Evolutionary conservation across 2,888 invertebrate genomes (phyloP).

Genomic region (Erpobdella octoculata): DNA sequence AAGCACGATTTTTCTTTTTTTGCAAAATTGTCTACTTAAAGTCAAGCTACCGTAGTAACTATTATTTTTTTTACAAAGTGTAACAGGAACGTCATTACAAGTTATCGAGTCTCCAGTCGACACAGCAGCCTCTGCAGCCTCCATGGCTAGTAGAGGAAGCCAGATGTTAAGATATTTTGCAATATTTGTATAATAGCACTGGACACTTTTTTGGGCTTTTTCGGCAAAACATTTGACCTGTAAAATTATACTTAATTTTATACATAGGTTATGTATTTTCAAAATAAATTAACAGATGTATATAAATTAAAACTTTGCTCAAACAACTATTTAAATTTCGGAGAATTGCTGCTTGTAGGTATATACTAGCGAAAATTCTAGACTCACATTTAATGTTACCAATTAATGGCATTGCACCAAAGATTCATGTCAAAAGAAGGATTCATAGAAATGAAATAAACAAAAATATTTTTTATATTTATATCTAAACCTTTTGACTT

Average conservation of each 20-base stretch:
- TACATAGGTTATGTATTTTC: too few species aligned
- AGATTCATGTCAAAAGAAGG: too few species aligned
- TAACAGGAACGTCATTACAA: conserved; percentile 41
- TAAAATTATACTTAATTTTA: too few species aligned
- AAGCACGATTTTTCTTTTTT: conserved; percentile 39
- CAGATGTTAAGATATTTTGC: conserved; percentile 41
- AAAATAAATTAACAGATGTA: too few species aligned
- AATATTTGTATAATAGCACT: conserved; percentile 40
- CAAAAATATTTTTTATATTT: conserved; percentile 34
- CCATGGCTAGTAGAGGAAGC: conserved; percentile 43
- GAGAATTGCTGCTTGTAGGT: too few species aligned
- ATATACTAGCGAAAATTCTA: too few species aligned
- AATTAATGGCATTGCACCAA: conserved; percentile 42
- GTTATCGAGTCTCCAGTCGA: conserved; percentile 39
- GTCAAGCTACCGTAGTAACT: conserved; percentile 33
- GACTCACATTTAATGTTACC: conserved; percentile 44
- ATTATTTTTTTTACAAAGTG: conserved; percentile 3
- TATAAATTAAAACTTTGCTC: too few species aligned
- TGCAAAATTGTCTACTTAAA: conserved; percentile 41
- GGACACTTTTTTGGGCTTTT: too few species aligned
- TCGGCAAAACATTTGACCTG: conserved; percentile 40
- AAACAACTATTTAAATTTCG: too few species aligned
- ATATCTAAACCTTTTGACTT: too few species aligned
- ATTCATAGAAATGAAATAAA: too few species aligned
- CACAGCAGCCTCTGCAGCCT: conserved; percentile 41